Percentiles rank a stretch among this genome's conserved stretches.
These are phyloP conservation scores for Parnassius glacialis DNA, from an alignment of 2,888 invertebrate genomes.

Conservation along the genomic window DNA sequence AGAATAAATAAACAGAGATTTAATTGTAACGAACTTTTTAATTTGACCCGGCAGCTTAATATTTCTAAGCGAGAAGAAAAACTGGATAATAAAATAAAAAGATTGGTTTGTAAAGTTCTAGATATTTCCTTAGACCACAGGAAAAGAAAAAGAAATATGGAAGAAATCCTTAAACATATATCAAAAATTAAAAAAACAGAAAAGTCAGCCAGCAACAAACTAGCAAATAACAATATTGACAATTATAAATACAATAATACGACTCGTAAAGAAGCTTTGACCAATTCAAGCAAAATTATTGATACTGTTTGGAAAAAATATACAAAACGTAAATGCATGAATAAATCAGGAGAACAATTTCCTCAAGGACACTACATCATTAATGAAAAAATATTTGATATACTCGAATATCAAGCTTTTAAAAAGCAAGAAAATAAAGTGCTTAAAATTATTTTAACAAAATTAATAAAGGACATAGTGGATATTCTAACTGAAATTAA, in stretches of 20 bases:
- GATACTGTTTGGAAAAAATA: slow-evolving; percentile 8
- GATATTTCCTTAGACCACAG: slow-evolving; percentile 1
- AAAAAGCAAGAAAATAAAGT: slow-evolving; percentile 20
- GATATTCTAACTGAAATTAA: slow-evolving; percentile 4
- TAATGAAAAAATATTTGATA: slow-evolving; percentile 14
- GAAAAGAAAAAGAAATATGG: background rate
- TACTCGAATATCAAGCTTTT: slow-evolving; percentile 14
- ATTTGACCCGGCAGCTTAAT: slow-evolving; percentile 8
- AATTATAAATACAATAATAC: background rate
- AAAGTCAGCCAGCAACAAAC: background rate
- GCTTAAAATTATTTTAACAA: slow-evolving; percentile 5
- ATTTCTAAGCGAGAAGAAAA: slow-evolving; percentile 4
- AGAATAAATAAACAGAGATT: background rate
- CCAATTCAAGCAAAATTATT: background rate
- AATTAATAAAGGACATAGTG: slow-evolving; percentile 15
- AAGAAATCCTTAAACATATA: slow-evolving; percentile 2
- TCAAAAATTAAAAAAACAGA: slow-evolving; percentile 2
- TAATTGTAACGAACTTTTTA: background rate
- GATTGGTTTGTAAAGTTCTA: slow-evolving; percentile 6
- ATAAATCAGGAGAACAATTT: background rate
- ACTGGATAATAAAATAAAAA: slow-evolving; percentile 11
- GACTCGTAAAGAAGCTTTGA: background rate
- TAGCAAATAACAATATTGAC: background rate
- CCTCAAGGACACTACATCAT: slow-evolving; percentile 1
- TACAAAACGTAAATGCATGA: background rate